Conservation (phyloP, 2,888 invertebrate genomes). For the Mylabris sibirica region DNA sequence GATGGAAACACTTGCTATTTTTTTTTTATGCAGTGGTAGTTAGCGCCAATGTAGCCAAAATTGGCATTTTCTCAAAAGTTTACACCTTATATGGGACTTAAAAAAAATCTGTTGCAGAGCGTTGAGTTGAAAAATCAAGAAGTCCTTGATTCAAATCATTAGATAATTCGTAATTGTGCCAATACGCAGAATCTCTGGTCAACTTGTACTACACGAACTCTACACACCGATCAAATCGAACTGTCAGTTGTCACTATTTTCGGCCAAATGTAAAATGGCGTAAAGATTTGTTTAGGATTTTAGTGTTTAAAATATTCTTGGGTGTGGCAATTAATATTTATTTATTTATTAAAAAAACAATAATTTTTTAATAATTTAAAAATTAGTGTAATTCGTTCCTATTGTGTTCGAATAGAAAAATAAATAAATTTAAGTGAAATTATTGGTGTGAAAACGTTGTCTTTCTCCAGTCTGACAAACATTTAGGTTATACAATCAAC, state of each 20-base stretch:
- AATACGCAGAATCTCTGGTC: background rate
- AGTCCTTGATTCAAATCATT: too few species aligned
- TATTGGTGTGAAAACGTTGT: background rate
- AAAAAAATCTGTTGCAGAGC: too few species aligned
- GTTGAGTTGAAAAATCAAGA: too few species aligned
- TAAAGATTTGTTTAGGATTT: constrained; percentile 54
- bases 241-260: constrained; percentile 44
- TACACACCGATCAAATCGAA: background rate
- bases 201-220: background rate
- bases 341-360: background rate
- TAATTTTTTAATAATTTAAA: background rate
- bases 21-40: too few species aligned
- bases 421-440: constrained; percentile 16
- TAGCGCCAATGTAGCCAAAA: too few species aligned
- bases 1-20: too few species aligned
- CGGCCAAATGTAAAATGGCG: constrained; percentile 52
- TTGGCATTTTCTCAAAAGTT: too few species aligned
- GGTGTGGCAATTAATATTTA: constrained; percentile 53
- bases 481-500: constrained; percentile 11
- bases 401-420: background rate
- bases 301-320: constrained; percentile 44
- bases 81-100: too few species aligned
- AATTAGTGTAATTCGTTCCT: background rate
- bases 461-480: background rate
- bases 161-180: too few species aligned